Percentiles rank a stretch among this genome's conserved stretches.
Evolutionary conservation across 2,888 invertebrate genomes (phyloP).

Genomic region (Lamellibrachia columna): DNA sequence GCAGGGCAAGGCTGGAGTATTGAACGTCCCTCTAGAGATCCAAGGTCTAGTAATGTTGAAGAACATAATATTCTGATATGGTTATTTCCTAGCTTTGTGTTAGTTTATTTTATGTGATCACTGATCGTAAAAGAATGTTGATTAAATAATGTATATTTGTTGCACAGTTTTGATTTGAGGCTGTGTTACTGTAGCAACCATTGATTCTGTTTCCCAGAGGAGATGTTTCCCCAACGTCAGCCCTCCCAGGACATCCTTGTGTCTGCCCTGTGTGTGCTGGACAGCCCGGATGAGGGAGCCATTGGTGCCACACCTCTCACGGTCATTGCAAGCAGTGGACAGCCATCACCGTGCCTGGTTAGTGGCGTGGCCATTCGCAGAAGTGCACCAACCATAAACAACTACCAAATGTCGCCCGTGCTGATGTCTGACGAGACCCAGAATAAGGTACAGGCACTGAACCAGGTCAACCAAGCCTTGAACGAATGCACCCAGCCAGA

Average conservation of each 20-base stretch:
- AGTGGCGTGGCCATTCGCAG: conserved; percentile 64
- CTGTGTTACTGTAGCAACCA: background rate
- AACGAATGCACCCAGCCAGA: conserved; percentile 51
- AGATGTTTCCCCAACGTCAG: background rate
- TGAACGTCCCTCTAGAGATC: too few relatives aligned
- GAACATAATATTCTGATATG: too few relatives aligned
- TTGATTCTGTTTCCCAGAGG: background rate
- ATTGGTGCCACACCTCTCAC: background rate
- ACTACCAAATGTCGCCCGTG: background rate
- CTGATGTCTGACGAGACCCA: conserved; percentile 24
- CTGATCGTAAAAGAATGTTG: background rate
- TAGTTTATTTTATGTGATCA: too few relatives aligned
- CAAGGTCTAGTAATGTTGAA: too few relatives aligned
- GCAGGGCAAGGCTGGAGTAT: too few relatives aligned
- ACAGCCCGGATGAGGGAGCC: conserved; percentile 21
- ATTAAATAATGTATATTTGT: background rate
- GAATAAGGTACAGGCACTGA: conserved; percentile 77
- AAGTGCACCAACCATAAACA: conserved; percentile 42
- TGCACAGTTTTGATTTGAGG: background rate
- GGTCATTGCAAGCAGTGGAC: conserved; percentile 19
- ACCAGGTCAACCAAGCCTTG: conserved; percentile 79
- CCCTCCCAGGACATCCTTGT: conserved; percentile 60
- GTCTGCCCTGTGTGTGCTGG: conserved; percentile 58
- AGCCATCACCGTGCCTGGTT: conserved; percentile 54
- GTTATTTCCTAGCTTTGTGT: too few relatives aligned